phyloP scores from a whole-genome alignment of 2,888 invertebrate genomes.

The Dicranocentrus wangi region DNA sequence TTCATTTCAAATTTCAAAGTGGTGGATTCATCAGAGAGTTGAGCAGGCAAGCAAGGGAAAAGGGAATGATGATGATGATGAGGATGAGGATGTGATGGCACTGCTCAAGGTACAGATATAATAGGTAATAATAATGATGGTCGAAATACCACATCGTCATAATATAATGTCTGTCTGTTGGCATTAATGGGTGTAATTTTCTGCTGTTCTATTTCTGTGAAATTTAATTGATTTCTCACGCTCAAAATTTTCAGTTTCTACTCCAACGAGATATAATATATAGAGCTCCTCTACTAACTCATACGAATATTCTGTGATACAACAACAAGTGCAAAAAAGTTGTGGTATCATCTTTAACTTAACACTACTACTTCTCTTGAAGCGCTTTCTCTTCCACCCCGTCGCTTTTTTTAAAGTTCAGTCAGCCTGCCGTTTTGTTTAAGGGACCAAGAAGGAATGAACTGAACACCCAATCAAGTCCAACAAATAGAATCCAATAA shows the following conservation, averaged over 20 bases:
- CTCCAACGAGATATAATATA: too few species aligned
- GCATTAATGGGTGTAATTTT: conserved; percentile 61
- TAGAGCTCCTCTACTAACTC: too few species aligned
- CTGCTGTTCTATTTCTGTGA: conserved; percentile 67
- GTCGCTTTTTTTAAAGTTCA: neutral
- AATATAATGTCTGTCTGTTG: too few species aligned
- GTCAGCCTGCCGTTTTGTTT: neutral
- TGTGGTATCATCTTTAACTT: too few species aligned
- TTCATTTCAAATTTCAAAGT: neutral
- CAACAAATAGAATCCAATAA: conserved; percentile 53
- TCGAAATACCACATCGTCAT: conserved; percentile 38
- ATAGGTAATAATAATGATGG: conserved; percentile 41
- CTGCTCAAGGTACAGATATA: too few species aligned
- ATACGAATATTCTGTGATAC: too few species aligned
- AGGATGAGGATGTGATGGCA: too few species aligned
- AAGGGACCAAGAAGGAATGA: neutral
- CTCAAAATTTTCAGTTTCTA: too few species aligned
- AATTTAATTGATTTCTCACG: conserved; percentile 68
- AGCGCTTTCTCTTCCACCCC: conserved; percentile 57
- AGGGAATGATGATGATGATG: neutral
- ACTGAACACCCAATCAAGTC: conserved; percentile 56
- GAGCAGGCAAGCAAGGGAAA: too few species aligned
- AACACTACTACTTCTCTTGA: conserved; percentile 23
- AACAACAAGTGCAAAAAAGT: too few species aligned
- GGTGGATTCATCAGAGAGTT: too few species aligned